Conservation (phyloP, 1,140 invertebrate species). For the Oscheius sp. region DNA sequence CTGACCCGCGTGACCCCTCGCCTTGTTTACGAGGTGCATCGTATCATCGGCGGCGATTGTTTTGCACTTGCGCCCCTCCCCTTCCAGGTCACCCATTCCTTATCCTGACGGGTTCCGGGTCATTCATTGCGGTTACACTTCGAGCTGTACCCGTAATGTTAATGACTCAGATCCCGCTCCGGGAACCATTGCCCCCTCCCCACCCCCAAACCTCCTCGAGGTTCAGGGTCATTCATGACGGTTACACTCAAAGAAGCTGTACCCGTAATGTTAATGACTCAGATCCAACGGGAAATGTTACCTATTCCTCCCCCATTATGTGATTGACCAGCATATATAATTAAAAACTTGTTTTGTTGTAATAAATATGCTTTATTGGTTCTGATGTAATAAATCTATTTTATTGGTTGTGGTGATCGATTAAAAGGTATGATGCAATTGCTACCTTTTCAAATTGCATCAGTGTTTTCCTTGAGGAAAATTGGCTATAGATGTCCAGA, state of each 20-base stretch:
- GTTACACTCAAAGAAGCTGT: neutral
- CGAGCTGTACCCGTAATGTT: constrained; percentile 10
- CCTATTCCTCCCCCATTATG: no score
- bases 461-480: no score
- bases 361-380: no score
- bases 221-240: neutral
- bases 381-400: no score
- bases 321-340: no score
- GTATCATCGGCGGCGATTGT: constrained; percentile 5
- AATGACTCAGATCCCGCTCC: neutral
- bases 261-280: constrained; percentile 13
- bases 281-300: constrained; percentile 2
- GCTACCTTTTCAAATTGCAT: no score
- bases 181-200: neutral
- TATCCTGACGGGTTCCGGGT: neutral
- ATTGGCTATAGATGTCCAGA: no score
- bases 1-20: constrained; percentile 11
- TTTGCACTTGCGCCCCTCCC: neutral
- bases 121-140: neutral
- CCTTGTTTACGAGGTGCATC: constrained; percentile 9
- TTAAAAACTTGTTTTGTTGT: no score
- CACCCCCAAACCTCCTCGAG: neutral
- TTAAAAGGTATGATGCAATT: no score
- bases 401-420: no score
- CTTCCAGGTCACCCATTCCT: neutral